Evolutionary conservation across 92 coral and sea anemone genomes (phyloP), one percentile per base, ranked within the genome.

Genomic region (Actinernus sp.): DNA sequence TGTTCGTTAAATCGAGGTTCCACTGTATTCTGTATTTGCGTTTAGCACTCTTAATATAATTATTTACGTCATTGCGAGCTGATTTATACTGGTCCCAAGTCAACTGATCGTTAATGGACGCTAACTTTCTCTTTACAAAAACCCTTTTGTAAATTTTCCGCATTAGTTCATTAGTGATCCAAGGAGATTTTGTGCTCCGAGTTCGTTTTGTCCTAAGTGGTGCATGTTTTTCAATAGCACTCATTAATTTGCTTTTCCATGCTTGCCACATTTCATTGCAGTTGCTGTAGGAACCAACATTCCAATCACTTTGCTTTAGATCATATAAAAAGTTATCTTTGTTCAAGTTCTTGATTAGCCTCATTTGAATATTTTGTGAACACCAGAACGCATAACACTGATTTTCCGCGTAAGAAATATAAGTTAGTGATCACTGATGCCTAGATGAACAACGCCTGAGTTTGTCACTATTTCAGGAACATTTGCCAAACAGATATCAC

Each of bases 401-500:
- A 58, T 8, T 67, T 79, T 80, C 1, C 71, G 80, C 25, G 72
- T 55, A 33, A 73, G 61, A 17, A 48, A 79, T 5, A 78, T 65
- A 44, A 80, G 48, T 17, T 55, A 56, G 54, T 68, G 88, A 34
- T 79, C 84, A 44, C 80, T 73, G n/a, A 86, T 80, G 8, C 71
- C 80, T 16, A 80, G n/a, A 8, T 54, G 73, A 28, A 68, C 17
- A 56, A 86, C 84, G n/a, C 84, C 88, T 24, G 80, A 86, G 11
- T 31, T 58, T 25, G 61, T 19, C 27, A 86, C 26, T 55, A 66
- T 86, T 12, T 61, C 69, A 2, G 60, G 84, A 39, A 38, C 55
- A 44, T 79, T 86, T 10, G 92, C 80, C 25, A 81, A 22, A 58
- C 84, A 73, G 26, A 68, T 55, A 52, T 80, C 88, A 48, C 80